phyloP scores from a whole-genome alignment of 2,113 vertebrate species.

The Charina bottae region DNA sequence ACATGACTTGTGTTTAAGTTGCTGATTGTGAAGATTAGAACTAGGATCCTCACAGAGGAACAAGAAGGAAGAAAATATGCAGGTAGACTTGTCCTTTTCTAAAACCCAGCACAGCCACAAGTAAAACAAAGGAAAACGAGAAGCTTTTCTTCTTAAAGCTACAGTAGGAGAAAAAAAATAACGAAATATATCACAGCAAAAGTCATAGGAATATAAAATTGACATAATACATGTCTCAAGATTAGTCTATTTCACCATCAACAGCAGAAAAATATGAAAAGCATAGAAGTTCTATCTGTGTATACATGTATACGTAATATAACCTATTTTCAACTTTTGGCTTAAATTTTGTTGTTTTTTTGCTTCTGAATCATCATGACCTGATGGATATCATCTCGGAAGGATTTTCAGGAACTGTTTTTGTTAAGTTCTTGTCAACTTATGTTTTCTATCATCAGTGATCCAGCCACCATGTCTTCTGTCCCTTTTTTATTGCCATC shows the following conservation, averaged over 20 bases:
- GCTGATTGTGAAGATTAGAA: no score
- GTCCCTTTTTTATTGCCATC: neutral
- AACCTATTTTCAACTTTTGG: neutral
- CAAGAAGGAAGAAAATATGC: no score
- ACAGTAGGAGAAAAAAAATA: no score
- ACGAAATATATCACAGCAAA: no score
- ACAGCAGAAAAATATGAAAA: neutral
- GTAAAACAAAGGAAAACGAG: no score
- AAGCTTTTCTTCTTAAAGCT: no score
- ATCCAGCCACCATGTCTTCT: neutral
- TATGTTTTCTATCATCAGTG: neutral
- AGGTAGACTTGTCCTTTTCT: no score
- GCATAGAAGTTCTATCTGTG: neutral
- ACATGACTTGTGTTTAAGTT: no score
- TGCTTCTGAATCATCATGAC: neutral
- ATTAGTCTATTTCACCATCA: neutral
- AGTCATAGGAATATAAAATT: no score
- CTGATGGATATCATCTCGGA: neutral
- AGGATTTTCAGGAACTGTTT: neutral
- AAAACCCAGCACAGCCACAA: no score
- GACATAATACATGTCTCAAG: neutral
- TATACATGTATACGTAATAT: neutral
- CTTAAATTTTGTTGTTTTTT: neutral
- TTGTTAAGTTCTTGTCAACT: neutral
- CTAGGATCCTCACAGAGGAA: no score